Base-by-base conservation (phyloP, 2,797 vertebrate genomes). In the Poeciliopsis paucimaculata region DNA sequence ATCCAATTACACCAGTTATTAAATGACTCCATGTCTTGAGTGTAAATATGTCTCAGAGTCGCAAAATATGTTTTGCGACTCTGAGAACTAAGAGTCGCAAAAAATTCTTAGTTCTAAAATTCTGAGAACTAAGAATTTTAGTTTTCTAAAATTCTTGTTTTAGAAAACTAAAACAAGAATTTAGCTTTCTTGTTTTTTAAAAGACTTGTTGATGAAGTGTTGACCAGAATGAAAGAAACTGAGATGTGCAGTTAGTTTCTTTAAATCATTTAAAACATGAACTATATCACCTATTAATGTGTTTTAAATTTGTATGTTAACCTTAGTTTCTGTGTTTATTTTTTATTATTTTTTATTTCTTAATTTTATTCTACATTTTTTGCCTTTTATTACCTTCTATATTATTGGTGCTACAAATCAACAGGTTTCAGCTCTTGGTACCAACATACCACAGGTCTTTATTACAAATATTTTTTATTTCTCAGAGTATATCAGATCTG, bases 391-490 rank as follows among this genome's bases (percentile, higher is more conserved):
- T 34, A 18, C 31, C 13, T 62, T 34, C 5, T 18, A 34, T 62
- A 62, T 62, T 0, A 62, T 31, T 62, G 28, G 2, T 34, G 60
- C 28, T 62, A 36, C 31, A 64, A 36, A 36, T 64, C 7, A 8
- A 20, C 5, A 31, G 28, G 34, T 18, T 64, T 36, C 36, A 66
- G 39, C 36, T 66, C 72, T 75, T 13, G 83, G 86, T 82, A 87
- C 62, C 79, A 86, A 82, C 77, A 86, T 75, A 62, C 80, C 75
- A 89, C 74, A 90, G 74, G 79, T 75, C 64, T 82, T 73, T 85
- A 60, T 86, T 43, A 45, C 85, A 93, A 91, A 93, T 90, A 86
- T 78, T 88, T 77, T 95, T 95, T 95, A 94, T 95, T 95, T 93
- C 77, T 83, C 90, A 92, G 89, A 75, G 84, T 93, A 93, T 87